phyloP scores from a whole-genome alignment of 1,140 invertebrate genomes.

The Apis laboriosa region DNA sequence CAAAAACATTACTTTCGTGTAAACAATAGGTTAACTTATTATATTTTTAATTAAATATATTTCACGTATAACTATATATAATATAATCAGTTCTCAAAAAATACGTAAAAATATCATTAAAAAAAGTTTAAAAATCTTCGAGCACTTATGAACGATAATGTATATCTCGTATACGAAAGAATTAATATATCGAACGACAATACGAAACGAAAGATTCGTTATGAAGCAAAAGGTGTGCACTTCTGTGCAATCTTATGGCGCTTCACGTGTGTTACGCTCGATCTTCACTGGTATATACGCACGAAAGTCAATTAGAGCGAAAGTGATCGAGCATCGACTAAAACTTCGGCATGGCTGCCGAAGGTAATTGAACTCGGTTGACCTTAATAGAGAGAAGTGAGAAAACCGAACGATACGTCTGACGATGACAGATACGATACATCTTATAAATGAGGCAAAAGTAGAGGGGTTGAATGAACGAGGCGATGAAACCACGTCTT shows the following conservation, averaged over 20 bases:
- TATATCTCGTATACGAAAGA: no score
- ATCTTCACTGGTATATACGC: constrained; percentile 32
- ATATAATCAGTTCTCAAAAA: no score
- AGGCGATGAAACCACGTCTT: neutral
- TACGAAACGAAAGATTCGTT: neutral
- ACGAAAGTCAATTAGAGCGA: constrained; percentile 56
- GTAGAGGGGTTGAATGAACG: neutral
- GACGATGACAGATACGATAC: constrained; percentile 29
- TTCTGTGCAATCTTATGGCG: constrained; percentile 2
- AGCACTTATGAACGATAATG: no score
- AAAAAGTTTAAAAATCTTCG: no score
- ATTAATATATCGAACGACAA: neutral
- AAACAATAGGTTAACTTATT: no score
- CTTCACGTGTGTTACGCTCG: constrained; percentile 8
- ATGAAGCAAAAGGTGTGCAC: neutral
- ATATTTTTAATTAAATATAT: no score
- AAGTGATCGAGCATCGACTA: constrained; percentile 60
- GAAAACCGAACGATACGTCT: constrained; percentile 47
- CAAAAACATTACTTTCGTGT: no score
- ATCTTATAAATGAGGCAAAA: neutral
- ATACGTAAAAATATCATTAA: no score
- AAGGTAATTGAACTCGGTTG: constrained; percentile 72
- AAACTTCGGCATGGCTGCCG: constrained; percentile 58
- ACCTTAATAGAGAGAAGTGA: constrained; percentile 67
- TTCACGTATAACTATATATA: no score